Base-by-base conservation (phyloP, 2,888 invertebrate genomes). In the Ophonus ardosiacus region DNA sequence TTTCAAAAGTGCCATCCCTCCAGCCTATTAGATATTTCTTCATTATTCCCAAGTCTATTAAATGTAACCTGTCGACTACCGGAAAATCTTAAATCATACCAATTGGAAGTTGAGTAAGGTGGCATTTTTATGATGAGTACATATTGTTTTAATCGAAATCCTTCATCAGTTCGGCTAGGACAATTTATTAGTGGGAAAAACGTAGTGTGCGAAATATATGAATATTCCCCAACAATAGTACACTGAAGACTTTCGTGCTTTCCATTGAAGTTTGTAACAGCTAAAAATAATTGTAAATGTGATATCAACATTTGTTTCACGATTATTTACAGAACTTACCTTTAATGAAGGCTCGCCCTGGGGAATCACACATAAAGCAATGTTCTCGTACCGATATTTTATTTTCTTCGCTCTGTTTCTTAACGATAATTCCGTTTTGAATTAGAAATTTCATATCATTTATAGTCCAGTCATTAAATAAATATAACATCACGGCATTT, bases 71-170 rank as follows among this genome's bases (percentile, higher is more conserved):
- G 82, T 88, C 88, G 8, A 81, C 87, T 7, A 88, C 86, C 10
- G 86, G 86, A 85, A 88, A 88, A 84, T 87, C 87, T 57, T 88
- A 82, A 0, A 88, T 71, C 88, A 88, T 88, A 84, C 88, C 81
- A 21, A 88, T 86, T 10, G 86, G 86, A 7, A 88, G 78, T 51
- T 80, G 31, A 43, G n/a, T n/a, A 21, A 10, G 15, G 86, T 79
- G 56, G 86, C 68, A 10, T 81, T 3, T 86, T 87, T 40, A 40
- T 40, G 40, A 40, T 40, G 40, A 40, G 40, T 5, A 5, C 40
- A 40, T 87, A 76, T 87, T 43, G 83, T 78, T 76, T 82, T 85
- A 21, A 21, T 68, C 87, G 56, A 86, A 88, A 88, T 43, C 65
- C 86, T 57, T 84, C 83, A 85, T 88, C 83, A n/a, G 87, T 86